A percentile compares a stretch with the other conserved stretches of the same genome.
Conservation (phyloP, 2,797 vertebrate genomes). For the Sebastes itinus region DNA sequence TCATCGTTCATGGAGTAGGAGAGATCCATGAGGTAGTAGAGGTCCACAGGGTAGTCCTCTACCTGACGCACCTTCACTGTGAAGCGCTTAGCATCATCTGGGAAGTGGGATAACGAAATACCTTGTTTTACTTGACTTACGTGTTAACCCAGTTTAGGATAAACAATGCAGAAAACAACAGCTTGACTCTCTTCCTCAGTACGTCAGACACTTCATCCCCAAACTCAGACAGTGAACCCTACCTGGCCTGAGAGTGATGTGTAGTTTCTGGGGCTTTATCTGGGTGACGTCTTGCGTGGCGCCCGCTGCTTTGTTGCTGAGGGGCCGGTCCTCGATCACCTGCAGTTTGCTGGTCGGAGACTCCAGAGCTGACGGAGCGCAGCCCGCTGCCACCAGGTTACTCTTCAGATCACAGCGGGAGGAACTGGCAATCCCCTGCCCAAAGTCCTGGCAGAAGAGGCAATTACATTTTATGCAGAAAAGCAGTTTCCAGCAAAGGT, state of each 20-base stretch:
- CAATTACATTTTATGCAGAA: background rate
- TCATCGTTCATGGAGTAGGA: conserved; percentile 92
- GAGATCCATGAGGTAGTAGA: conserved; percentile 98
- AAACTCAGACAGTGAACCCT: background rate
- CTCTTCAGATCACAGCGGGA: conserved; percentile 88
- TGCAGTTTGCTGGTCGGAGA: conserved; percentile 84
- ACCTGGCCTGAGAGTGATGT: conserved; percentile 92
- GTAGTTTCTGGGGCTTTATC: conserved; percentile 92
- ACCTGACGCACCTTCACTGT: conserved; percentile 93
- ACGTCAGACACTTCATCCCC: background rate
- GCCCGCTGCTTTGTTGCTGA: conserved; percentile 90
- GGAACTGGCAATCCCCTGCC: conserved; percentile 75
- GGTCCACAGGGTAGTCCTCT: conserved; percentile 97
- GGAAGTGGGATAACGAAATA: background rate
- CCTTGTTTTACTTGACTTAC: too few species aligned
- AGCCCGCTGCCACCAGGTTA: conserved; percentile 85
- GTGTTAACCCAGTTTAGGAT: too few species aligned
- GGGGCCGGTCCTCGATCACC: conserved; percentile 83
- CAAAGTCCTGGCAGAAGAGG: conserved; percentile 80
- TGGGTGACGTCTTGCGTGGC: conserved; percentile 87
- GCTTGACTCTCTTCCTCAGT: background rate
- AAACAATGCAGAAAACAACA: too few species aligned
- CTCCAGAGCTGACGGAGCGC: conserved; percentile 79
- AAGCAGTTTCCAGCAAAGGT: background rate
- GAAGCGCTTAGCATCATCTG: conserved; percentile 93